phyloP scores from a whole-genome alignment of 2,888 invertebrate genomes.

The Parnassius orleans region DNA sequence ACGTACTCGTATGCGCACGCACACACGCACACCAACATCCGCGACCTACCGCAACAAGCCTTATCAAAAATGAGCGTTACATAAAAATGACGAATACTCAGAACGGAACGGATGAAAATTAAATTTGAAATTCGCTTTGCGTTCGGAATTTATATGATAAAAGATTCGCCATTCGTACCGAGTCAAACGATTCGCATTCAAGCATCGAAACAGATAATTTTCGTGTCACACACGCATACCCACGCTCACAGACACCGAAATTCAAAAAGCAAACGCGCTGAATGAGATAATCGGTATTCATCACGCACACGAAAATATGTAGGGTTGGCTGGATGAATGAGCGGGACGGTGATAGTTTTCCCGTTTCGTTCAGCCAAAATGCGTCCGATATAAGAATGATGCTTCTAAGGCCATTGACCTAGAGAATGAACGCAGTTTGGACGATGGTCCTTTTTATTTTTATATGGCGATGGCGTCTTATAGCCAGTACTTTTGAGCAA shows the following conservation, averaged over 20 bases:
- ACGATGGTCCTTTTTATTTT: constrained; percentile 40
- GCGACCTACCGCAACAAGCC: constrained; percentile 63
- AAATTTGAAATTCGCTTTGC: constrained; percentile 38
- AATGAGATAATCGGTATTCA: constrained; percentile 77
- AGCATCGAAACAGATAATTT: constrained; percentile 63
- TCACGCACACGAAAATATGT: constrained; percentile 71
- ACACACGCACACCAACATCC: constrained; percentile 36
- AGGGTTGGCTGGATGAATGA: constrained; percentile 52
- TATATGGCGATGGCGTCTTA: constrained; percentile 27
- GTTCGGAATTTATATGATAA: constrained; percentile 53
- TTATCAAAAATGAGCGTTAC: constrained; percentile 46
- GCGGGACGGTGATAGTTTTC: constrained; percentile 53
- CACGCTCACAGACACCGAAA: constrained; percentile 57
- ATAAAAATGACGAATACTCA: constrained; percentile 41
- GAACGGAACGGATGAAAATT: constrained; percentile 35
- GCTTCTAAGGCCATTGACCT: constrained; percentile 72
- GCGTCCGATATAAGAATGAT: constrained; percentile 79
- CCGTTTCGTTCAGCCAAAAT: constrained; percentile 72
- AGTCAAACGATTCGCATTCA: constrained; percentile 54
- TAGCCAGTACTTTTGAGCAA: constrained; percentile 9
- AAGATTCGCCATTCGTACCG: constrained; percentile 42
- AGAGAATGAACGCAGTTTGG: constrained; percentile 54
- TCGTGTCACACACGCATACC: constrained; percentile 62
- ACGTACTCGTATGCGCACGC: constrained; percentile 50
- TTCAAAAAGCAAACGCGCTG: constrained; percentile 63